Base-by-base conservation (phyloP, 2,797 vertebrate species). In the Lutjanus campechanus region DNA sequence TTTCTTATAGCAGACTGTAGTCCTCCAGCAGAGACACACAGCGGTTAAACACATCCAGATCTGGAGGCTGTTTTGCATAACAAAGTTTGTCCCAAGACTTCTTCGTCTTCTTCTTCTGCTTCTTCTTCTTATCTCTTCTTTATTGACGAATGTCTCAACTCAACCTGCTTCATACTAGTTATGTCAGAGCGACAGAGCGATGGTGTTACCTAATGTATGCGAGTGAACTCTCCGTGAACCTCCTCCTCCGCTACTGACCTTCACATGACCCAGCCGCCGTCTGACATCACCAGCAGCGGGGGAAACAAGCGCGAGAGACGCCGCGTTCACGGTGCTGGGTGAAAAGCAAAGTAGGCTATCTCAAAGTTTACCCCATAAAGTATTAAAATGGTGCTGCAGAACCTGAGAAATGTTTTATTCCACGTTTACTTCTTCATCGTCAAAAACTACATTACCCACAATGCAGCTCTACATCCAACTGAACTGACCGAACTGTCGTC, bases 151-250 rank as follows among this genome's bases (percentile, higher is more conserved):
- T 96, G 96, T 94, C 95, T 96, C 93, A 62, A 91, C 95, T 95
- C 96, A 94, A 94, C 96, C 96, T 96, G 96, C 96, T 96, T 95
- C 96, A 94, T 96, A 96, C 96, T 95, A 92, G 96, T 97, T 96
- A 96, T 96, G 97, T 97, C 97, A 97, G 95, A 91, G 94, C 87
- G 95, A 36, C 29, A 4, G 29, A 96, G 92, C 96, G 96, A 96
- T 96, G 96, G 96, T 94, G 96, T 97, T 96, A 96, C 96, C 96
- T 97, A 97, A 98, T 97, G 96, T 96, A 97, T 97, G 97, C 96
- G 94, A 89, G 89, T 98, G 97, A 98, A 98, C 97, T 98, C 96
- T 96, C 93, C 71, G 91, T 98, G 97, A 98, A 98, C 97, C 97
- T 78, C 63, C 63, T 43, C 95, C 96, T 96, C 95, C 94, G 95